Evolutionary conservation across 2,888 invertebrate genomes (phyloP), one percentile per base, ranked within the genome.

Genomic region (Orgyia antiqua): DNA sequence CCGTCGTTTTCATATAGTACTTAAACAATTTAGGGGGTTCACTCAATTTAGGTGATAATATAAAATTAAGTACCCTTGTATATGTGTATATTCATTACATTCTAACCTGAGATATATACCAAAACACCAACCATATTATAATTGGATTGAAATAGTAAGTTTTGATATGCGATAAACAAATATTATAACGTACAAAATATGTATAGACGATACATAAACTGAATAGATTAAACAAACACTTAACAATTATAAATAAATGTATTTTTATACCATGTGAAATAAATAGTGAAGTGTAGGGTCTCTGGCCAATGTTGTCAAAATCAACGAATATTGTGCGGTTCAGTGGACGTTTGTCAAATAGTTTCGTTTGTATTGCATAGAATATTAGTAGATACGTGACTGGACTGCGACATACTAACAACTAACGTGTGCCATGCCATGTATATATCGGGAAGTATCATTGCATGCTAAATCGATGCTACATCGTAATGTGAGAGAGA

Each of bases 171-270:
- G 64, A 52, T 57, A 74, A 68, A 69, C 76, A 73, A 74, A 69
- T 65, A 66, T 73, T 70, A 67, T 5, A 77, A 79, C 77, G 84
- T 84, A 84, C 84, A 84, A 84, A 52, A 83, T 77, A 68, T 68
- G 67, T 75, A 69, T 69, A 71, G 58, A 63, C 50, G 72, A 77
- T 54, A 72, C 71, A 63, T 61, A 62, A 72, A 69, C 68, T 62
- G 67, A 68, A 59, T 50, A 23, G 10, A 23, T 6, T 53, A 59
- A 66, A 65, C 46, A 42, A 66, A 46, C 65, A 60, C 43, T 47
- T 44, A 68, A 64, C 48, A 51, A 56, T 46, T 44, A 63, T 56
- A 63, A 58, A 64, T 58, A 50, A 49, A 60, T 59, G 68, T 84
- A 84, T 84, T 84, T 84, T 84, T 84, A 67, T 84, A 84, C 76